Percentiles rank a stretch among this genome's conserved stretches.
Conservation (phyloP, 2,113 vertebrate genomes). For the Passer domesticus region DNA sequence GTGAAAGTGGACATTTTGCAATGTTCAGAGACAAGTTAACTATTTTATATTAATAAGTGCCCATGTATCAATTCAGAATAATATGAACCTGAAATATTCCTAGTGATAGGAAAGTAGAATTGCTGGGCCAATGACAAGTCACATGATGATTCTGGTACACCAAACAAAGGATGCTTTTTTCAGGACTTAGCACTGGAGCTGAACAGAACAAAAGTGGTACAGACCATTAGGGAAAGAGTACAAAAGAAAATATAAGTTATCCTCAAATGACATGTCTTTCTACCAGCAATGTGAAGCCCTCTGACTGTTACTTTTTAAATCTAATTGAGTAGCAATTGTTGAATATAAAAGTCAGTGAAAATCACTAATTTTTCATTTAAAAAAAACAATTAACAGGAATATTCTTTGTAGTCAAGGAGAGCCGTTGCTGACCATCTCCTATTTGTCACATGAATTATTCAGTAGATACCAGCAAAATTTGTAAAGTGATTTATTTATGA, state of each 20-base stretch:
- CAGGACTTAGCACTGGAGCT: neutral
- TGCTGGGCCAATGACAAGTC: neutral
- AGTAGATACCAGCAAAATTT: neutral
- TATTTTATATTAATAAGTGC: neutral
- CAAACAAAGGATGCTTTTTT: neutral
- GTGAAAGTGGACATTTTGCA: neutral
- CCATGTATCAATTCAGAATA: neutral
- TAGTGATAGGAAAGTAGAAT: neutral
- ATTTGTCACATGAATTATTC: slow-evolving; percentile 10
- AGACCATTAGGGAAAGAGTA: neutral
- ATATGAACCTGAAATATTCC: neutral
- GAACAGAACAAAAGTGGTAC: neutral
- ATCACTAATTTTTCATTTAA: neutral
- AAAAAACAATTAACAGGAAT: neutral
- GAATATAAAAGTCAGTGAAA: neutral
- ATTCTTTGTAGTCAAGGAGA: neutral
- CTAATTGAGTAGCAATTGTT: neutral
- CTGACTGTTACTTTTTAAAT: neutral
- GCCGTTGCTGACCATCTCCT: neutral
- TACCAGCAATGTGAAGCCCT: neutral
- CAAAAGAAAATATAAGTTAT: neutral
- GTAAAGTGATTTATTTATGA: slow-evolving; percentile 24
- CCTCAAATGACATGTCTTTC: neutral
- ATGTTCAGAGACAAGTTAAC: neutral
- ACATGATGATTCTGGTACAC: neutral